Evolutionary conservation across 2,888 invertebrate genomes (phyloP).

Genomic region (Cinara cedri): DNA sequence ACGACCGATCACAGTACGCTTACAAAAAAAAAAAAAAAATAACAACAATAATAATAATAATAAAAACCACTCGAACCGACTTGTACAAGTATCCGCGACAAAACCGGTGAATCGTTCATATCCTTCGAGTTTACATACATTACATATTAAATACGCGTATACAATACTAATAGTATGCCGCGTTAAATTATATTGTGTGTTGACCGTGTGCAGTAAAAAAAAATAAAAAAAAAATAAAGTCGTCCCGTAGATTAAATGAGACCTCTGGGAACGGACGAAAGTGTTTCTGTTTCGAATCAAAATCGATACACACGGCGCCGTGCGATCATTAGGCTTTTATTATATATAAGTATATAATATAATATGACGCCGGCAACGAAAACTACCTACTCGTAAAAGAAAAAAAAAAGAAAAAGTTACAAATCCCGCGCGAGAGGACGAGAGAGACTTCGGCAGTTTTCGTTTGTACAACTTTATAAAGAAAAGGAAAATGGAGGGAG

Average conservation of each 20-base stretch:
- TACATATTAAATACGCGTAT: neutral
- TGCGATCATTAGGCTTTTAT: slow-evolving; percentile 31
- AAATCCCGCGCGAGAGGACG: slow-evolving; percentile 1
- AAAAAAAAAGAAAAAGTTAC: slow-evolving; percentile 49
- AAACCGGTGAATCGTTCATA: slow-evolving; percentile 1
- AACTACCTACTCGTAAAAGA: slow-evolving; percentile 28
- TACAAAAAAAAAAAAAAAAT: no score
- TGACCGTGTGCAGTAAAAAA: no score
- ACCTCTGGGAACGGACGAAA: neutral
- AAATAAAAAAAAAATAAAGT: neutral
- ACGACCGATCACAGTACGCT: no score
- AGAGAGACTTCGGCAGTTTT: slow-evolving; percentile 34
- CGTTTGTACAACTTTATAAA: slow-evolving; percentile 30
- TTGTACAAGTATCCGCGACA: slow-evolving; percentile 22
- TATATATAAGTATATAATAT: no score
- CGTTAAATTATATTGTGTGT: neutral
- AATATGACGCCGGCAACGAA: neutral
- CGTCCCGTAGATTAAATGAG: slow-evolving; percentile 23
- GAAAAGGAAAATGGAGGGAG: no score
- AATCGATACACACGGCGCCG: slow-evolving; percentile 14
- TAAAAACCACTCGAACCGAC: neutral
- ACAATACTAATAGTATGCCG: no score
- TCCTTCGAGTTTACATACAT: neutral
- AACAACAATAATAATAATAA: no score
- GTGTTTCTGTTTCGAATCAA: slow-evolving; percentile 20